These are phyloP conservation scores for Atractosteus spatula DNA, from an alignment of 2,113 vertebrate genomes.

Conservation along the genomic window DNA sequence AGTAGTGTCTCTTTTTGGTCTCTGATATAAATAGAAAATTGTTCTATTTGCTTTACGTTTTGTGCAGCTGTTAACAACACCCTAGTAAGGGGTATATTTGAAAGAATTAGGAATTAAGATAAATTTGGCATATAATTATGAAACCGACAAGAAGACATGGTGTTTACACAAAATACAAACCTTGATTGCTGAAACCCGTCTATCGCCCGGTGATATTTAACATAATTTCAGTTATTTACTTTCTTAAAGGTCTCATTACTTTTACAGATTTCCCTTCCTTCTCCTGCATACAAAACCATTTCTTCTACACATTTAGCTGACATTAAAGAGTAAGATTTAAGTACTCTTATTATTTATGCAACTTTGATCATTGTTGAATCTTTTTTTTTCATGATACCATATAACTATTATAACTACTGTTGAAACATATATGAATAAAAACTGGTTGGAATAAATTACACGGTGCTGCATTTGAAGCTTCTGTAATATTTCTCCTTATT, in stretches of 20 bases:
- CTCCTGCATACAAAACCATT: background rate
- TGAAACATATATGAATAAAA: too few species aligned
- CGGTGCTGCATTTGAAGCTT: too few species aligned
- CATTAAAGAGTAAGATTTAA: too few species aligned
- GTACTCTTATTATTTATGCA: too few species aligned
- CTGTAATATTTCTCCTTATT: too few species aligned
- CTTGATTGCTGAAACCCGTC: conserved; percentile 18
- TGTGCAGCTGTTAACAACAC: conserved; percentile 29
- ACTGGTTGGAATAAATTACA: too few species aligned
- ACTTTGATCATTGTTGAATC: too few species aligned
- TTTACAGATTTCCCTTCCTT: conserved; percentile 12
- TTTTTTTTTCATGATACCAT: too few species aligned
- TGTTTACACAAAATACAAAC: conserved; percentile 21
- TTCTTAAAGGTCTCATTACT: conserved; percentile 31
- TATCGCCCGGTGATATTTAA: conserved; percentile 32
- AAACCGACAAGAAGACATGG: conserved; percentile 25
- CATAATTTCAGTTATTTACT: conserved; percentile 29
- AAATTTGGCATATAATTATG: conserved; percentile 33
- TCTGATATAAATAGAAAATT: conserved; percentile 28
- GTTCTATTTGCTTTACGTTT: conserved; percentile 2
- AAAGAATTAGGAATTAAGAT: conserved; percentile 32
- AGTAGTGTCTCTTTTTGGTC: conserved; percentile 5
- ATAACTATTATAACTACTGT: too few species aligned
- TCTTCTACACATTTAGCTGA: background rate
- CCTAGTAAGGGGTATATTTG: conserved; percentile 27